Evolutionary conservation across 35 echinoderm and acorn worm species (phyloP).

Genomic region (Patiria miniata): DNA sequence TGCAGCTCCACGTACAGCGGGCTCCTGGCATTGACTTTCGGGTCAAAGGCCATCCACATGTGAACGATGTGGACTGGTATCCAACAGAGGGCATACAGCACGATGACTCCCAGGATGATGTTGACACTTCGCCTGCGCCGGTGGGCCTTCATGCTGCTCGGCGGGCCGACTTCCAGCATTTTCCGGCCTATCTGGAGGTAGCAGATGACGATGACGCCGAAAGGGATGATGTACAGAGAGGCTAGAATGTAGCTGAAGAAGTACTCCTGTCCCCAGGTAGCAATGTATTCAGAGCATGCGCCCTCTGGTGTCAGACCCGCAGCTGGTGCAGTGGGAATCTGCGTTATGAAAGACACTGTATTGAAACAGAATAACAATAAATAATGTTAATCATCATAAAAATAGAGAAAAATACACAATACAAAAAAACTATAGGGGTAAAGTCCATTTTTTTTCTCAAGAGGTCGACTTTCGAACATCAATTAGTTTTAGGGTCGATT

Average conservation of each 20-base stretch:
- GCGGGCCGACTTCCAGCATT: no score
- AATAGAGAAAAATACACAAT: not conserved
- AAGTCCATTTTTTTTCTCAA: not conserved
- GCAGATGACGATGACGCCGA: not conserved
- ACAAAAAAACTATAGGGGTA: not conserved
- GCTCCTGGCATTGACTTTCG: not conserved
- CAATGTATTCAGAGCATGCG: not conserved
- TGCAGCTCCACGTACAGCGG: not conserved
- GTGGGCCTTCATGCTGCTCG: no score
- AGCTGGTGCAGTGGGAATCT: slow-evolving; percentile 9
- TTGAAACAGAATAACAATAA: not conserved
- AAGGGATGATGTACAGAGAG: not conserved
- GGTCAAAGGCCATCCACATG: not conserved
- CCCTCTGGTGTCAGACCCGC: not conserved
- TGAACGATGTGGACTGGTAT: not conserved
- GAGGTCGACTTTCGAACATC: not conserved
- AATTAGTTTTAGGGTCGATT: no score
- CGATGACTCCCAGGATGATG: not conserved
- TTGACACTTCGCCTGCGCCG: not conserved
- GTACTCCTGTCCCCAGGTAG: not conserved
- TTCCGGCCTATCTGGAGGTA: not conserved
- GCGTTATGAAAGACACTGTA: slow-evolving; percentile 8
- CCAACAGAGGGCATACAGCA: not conserved
- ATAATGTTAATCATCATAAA: not conserved
- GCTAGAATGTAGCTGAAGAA: not conserved